Evolutionary conservation across 2,797 vertebrate genomes (phyloP).

Genomic region (Neopelma chrysocephalum): DNA sequence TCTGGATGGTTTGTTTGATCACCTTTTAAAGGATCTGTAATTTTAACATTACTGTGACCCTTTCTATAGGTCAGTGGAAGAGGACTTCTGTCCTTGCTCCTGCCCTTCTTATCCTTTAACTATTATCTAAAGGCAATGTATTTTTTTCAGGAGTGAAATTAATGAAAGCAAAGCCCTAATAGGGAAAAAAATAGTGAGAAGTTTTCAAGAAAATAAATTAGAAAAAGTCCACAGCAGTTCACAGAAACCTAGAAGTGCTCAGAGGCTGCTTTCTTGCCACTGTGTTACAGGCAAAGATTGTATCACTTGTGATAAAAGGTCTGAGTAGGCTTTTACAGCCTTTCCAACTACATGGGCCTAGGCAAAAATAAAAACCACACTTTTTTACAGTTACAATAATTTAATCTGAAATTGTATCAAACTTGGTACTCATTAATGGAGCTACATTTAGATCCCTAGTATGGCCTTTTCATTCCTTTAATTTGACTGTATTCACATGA

Average conservation of each 20-base stretch:
- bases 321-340: background rate
- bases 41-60: background rate
- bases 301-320: background rate
- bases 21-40: background rate
- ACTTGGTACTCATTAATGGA: background rate
- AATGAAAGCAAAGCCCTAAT: background rate
- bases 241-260: background rate
- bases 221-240: background rate
- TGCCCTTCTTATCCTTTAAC: background rate
- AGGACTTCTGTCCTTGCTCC: background rate
- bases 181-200: background rate
- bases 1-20: conserved; percentile 5
- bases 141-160: background rate
- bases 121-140: background rate
- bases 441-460: background rate
- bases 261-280: background rate
- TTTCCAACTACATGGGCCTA: background rate
- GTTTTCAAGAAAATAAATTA: background rate
- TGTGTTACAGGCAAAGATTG: background rate
- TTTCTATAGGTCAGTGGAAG: background rate
- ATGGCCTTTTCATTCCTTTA: background rate
- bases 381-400: background rate
- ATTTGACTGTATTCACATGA: background rate
- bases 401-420: background rate
- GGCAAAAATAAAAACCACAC: background rate